Percentiles rank a stretch among this genome's conserved stretches.
Evolutionary conservation across 2,113 vertebrate species (phyloP).

Genomic region (Cephalophus harveyi): DNA sequence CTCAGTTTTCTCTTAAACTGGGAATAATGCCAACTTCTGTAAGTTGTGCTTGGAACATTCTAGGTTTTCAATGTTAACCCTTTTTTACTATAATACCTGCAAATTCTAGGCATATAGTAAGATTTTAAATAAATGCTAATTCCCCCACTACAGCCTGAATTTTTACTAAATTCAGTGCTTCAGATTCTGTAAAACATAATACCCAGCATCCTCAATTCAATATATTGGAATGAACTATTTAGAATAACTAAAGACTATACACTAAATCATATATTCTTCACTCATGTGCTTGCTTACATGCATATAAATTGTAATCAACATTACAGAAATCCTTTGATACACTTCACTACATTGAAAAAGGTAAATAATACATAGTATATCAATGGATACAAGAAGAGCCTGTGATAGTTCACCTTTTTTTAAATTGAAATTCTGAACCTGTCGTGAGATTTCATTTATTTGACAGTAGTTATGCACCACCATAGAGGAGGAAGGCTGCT

Average conservation of each 20-base stretch:
- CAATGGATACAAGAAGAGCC: not conserved
- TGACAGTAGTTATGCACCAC: not conserved
- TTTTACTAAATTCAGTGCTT: not conserved
- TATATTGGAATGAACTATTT: not conserved
- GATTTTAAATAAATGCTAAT: not conserved
- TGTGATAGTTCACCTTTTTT: not conserved
- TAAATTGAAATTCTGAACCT: not conserved
- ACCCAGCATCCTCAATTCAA: not conserved
- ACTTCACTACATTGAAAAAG: not conserved
- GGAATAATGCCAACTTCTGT: constrained; percentile 22
- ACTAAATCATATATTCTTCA: not conserved
- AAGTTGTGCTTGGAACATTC: not conserved
- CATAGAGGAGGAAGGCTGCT: not conserved
- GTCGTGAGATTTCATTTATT: not conserved
- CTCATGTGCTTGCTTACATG: not conserved
- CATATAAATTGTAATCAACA: not conserved
- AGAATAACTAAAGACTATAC: not conserved
- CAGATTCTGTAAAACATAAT: not conserved
- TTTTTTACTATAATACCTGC: not conserved
- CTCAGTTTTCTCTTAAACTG: constrained; percentile 38
- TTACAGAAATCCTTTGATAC: not conserved
- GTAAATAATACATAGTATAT: not conserved
- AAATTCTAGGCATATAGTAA: constrained; percentile 41
- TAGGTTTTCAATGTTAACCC: not conserved
- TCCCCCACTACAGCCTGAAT: not conserved